A percentile compares a stretch with the other conserved stretches of the same genome.
Conservation (phyloP, 2,888 invertebrate species). For the Metacarcinus magister region DNA sequence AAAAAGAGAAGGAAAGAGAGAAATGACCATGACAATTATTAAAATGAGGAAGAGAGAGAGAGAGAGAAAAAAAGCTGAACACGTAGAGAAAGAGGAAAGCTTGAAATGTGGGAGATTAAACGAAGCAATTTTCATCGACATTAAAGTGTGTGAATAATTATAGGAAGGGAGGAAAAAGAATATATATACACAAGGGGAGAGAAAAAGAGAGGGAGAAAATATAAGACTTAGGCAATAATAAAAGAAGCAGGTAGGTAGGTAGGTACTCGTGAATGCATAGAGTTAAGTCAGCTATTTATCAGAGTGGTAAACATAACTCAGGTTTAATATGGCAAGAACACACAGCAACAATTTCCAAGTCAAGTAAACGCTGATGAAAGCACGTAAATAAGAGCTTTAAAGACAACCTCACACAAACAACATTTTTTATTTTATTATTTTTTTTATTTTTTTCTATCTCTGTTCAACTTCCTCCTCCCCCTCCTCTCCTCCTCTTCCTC, state of each 20-base stretch:
- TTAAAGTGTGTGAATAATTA: conserved; percentile 14
- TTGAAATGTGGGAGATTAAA: too few relatives aligned
- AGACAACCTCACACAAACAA: background rate
- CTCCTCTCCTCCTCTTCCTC: background rate
- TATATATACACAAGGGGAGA: background rate
- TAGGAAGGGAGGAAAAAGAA: background rate
- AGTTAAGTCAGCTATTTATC: background rate
- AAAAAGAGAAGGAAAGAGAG: background rate
- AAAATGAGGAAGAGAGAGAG: background rate
- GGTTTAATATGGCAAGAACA: conserved; percentile 26
- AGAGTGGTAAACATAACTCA: background rate
- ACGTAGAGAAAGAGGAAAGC: too few relatives aligned
- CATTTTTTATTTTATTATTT: background rate
- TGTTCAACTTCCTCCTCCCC: background rate
- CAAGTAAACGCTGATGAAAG: conserved; percentile 13
- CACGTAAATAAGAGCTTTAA: background rate
- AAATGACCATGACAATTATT: background rate
- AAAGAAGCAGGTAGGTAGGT: background rate
- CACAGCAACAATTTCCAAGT: background rate
- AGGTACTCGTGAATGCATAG: background rate
- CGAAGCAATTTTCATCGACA: background rate
- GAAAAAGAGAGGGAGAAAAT: background rate
- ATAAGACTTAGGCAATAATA: background rate
- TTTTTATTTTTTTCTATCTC: background rate
- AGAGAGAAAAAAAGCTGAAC: background rate